These are phyloP conservation scores for Heliocidaris erythrogramma DNA, from an alignment of 35 echinoderm and acorn worm species.

Conservation along the genomic window DNA sequence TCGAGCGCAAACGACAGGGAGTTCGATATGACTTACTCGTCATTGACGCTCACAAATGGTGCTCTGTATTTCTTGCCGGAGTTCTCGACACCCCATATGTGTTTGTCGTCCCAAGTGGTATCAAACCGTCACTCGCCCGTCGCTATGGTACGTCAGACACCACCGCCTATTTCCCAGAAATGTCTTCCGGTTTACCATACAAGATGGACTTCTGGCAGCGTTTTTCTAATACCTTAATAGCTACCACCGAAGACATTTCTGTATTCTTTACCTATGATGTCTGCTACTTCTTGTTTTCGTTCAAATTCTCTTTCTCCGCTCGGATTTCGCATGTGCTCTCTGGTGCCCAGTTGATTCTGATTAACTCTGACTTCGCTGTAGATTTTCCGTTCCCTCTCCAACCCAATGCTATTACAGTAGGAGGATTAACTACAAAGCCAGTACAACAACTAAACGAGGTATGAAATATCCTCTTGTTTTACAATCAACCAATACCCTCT, in stretches of 20 bases:
- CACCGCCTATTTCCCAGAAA: conserved; percentile 2
- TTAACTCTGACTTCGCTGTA: conserved; percentile 36
- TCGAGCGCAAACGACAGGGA: neutral
- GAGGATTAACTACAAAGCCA: conserved; percentile 21
- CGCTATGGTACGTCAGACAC: neutral
- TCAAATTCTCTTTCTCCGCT: neutral
- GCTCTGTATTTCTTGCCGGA: neutral
- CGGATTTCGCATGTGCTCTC: neutral
- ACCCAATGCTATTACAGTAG: conserved; percentile 39
- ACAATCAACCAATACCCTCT: neutral
- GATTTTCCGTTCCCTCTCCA: conserved; percentile 42
- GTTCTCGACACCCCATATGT: neutral
- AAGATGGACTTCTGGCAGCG: conserved; percentile 25
- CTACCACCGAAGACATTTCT: neutral
- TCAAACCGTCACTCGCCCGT: neutral
- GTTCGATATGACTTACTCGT: neutral
- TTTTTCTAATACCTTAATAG: neutral
- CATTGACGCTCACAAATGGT: neutral
- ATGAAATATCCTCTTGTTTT: neutral
- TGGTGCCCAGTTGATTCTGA: conserved; percentile 21
- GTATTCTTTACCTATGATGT: neutral
- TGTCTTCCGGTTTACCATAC: neutral
- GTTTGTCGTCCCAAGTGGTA: neutral
- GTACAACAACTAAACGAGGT: conserved; percentile 13
- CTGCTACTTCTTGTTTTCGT: neutral